Percentiles rank a stretch among this genome's conserved stretches.
Evolutionary conservation across 2,888 invertebrate species (phyloP).

Genomic region (Cerceris rybyensis): DNA sequence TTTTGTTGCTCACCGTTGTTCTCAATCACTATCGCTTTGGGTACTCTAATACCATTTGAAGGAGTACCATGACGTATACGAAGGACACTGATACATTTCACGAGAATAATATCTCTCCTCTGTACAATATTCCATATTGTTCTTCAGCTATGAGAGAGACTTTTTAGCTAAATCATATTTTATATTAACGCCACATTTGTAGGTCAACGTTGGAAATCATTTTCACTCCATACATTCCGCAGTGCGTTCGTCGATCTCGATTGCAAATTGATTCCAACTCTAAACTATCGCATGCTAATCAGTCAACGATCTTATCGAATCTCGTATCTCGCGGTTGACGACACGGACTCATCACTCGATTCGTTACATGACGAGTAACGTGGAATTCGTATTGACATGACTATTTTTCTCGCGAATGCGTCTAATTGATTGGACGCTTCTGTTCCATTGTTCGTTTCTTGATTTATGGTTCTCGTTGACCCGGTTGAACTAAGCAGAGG

Average conservation of each 20-base stretch:
- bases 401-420: constrained; percentile 63
- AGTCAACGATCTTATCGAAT: background rate
- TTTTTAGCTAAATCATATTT: background rate
- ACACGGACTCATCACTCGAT: constrained; percentile 46
- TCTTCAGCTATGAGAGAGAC: background rate
- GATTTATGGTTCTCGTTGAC: constrained; percentile 63
- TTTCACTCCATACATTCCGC: background rate
- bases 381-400: constrained; percentile 50
- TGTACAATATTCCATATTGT: background rate
- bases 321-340: constrained; percentile 21
- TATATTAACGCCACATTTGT: background rate
- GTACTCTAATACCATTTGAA: constrained; percentile 1
- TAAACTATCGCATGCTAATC: background rate
- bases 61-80: background rate
- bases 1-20: constrained; percentile 1
- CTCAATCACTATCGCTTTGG: constrained; percentile 6
- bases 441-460: constrained; percentile 62
- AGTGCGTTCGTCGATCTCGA: background rate
- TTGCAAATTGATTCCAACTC: background rate
- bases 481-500: constrained; percentile 39
- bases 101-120: background rate
- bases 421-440: constrained; percentile 65
- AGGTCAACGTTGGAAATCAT: background rate
- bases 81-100: background rate
- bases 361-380: constrained; percentile 58